Conservation (phyloP, 2,888 invertebrate genomes). For the Limnephilus auricula region DNA sequence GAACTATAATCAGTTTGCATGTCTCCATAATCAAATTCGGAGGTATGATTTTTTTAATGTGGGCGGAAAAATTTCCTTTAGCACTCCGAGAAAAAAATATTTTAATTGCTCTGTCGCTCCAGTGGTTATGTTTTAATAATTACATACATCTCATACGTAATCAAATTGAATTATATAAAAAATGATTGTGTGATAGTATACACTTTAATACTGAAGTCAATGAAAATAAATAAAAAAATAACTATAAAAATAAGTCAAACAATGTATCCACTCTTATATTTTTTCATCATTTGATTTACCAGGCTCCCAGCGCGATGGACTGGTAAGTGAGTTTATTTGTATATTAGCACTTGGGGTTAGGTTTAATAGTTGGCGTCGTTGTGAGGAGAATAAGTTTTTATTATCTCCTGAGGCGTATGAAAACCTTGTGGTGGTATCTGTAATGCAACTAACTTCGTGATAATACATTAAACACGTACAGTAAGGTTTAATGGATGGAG, state of each 20-base stretch:
- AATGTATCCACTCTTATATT: background rate
- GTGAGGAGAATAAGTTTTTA: conserved; percentile 36
- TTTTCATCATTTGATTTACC: conserved; percentile 22
- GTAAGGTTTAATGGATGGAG: background rate
- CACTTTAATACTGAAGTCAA: no score
- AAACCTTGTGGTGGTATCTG: background rate
- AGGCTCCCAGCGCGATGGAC: conserved; percentile 52
- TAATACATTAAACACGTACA: background rate
- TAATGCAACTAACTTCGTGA: background rate
- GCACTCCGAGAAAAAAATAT: no score
- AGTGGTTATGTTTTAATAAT: no score
- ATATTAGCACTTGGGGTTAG: conserved; percentile 42
- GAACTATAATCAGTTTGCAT: no score
- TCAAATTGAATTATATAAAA: no score
- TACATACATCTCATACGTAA: no score
- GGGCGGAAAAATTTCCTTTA: no score
- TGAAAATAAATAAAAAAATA: no score
- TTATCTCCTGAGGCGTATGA: background rate
- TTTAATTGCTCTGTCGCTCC: no score
- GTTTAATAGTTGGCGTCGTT: conserved; percentile 34
- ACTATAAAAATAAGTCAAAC: background rate
- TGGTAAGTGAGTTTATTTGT: conserved; percentile 38
- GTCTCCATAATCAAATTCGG: no score
- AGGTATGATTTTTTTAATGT: no score
- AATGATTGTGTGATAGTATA: no score